Conservation (phyloP, 1,140 invertebrate species). For the Nixonia krombeini region DNA sequence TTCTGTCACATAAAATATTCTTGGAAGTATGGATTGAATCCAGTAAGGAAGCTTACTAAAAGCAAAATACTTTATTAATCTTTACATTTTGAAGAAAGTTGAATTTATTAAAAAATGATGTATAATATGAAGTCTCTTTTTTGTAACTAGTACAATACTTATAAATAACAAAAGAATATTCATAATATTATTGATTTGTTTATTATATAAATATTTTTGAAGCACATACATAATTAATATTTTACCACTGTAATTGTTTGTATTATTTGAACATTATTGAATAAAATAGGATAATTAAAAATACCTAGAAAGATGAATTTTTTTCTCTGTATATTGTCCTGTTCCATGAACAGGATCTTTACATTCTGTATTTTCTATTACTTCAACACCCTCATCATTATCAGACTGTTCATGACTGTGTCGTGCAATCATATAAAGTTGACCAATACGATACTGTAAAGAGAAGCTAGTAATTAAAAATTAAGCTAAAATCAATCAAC, state of each 20-base stretch:
- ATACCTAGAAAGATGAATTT: constrained; percentile 90
- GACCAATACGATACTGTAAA: constrained; percentile 88
- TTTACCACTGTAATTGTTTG: too few relatives aligned
- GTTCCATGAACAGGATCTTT: constrained; percentile 84
- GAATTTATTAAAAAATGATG: too few relatives aligned
- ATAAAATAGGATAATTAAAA: background rate
- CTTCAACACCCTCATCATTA: constrained; percentile 93
- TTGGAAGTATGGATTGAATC: constrained; percentile 88
- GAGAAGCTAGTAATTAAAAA: constrained; percentile 16
- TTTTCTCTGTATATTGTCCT: constrained; percentile 93
- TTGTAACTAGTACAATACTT: too few relatives aligned
- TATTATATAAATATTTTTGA: too few relatives aligned
- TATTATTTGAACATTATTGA: too few relatives aligned
- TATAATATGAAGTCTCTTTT: too few relatives aligned
- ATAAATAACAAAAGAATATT: too few relatives aligned
- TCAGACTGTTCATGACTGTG: constrained; percentile 93
- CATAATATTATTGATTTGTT: too few relatives aligned
- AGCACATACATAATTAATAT: too few relatives aligned
- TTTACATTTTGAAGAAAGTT: too few relatives aligned
- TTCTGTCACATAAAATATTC: constrained; percentile 93
- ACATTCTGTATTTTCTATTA: constrained; percentile 86
- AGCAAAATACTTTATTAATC: too few relatives aligned
- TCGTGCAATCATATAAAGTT: constrained; percentile 95
- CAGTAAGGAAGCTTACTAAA: constrained; percentile 90
- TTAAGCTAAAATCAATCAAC: constrained; percentile 29